Conservation (phyloP, 2,797 vertebrate genomes). For the Pangasius sanitwongsei region DNA sequence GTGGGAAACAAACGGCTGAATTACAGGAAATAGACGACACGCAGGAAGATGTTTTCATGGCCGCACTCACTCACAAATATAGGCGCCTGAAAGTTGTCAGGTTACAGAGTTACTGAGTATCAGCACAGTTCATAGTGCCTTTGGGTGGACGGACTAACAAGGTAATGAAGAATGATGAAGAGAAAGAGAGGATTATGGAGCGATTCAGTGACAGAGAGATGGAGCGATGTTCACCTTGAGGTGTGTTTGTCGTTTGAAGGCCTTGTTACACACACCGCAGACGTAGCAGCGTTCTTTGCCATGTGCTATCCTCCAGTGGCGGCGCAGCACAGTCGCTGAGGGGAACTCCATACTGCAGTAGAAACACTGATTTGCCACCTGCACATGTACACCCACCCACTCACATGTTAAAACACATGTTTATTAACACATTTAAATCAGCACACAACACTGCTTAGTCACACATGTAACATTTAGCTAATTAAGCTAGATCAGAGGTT, state of each 20-base stretch:
- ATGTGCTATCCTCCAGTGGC: constrained; percentile 88
- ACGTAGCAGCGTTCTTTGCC: constrained; percentile 94
- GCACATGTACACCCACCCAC: constrained; percentile 10
- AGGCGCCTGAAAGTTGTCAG: neutral
- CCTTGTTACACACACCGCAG: constrained; percentile 89
- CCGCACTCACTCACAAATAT: neutral
- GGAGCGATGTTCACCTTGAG: constrained; percentile 83
- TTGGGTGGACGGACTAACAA: neutral
- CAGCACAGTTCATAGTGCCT: neutral
- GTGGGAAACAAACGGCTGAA: neutral
- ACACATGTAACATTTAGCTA: neutral
- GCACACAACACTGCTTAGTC: neutral
- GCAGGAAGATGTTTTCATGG: neutral
- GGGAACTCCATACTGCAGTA: constrained; percentile 86
- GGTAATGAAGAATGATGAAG: neutral
- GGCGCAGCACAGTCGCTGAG: constrained; percentile 82
- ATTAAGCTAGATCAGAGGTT: neutral
- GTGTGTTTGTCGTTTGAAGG: constrained; percentile 95
- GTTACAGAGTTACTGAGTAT: neutral
- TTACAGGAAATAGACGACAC: too few relatives aligned
- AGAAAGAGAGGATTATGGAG: neutral
- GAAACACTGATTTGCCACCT: constrained; percentile 81
- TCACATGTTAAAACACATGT: neutral
- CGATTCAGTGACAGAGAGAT: neutral
- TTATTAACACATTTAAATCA: neutral